Percentiles rank a stretch among this genome's conserved stretches.
Conservation (phyloP, 1,140 invertebrate species). For the Drosophila pectinifera region DNA sequence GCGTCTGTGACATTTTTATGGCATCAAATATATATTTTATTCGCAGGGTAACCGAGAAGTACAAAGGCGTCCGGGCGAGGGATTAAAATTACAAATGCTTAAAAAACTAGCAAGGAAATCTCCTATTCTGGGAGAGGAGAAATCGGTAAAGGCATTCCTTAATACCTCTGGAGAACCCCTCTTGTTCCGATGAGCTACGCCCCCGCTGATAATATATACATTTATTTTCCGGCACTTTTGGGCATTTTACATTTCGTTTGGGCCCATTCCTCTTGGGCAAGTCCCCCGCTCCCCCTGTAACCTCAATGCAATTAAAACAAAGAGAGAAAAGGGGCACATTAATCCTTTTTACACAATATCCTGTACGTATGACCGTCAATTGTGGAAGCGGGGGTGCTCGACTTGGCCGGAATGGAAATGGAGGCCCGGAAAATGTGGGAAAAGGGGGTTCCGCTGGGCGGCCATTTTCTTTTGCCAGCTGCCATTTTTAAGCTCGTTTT, state of each 20-base stretch:
- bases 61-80: conserved; percentile 1
- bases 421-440: neutral
- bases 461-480: conserved; percentile 81
- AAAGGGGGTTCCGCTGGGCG: conserved; percentile 44
- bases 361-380: conserved; percentile 63
- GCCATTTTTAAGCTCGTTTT: conserved; percentile 80
- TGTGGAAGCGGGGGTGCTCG: conserved; percentile 23
- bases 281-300: conserved; percentile 5
- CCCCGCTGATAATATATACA: conserved; percentile 31
- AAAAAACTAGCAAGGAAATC: neutral
- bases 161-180: neutral
- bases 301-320: conserved; percentile 80
- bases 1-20: conserved; percentile 83
- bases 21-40: conserved; percentile 77
- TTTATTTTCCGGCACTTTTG: conserved; percentile 57
- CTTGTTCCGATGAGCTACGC: conserved; percentile 8
- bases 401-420: neutral
- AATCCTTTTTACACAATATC: conserved; percentile 83
- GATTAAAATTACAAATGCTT: neutral
- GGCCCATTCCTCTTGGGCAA: conserved; percentile 44
- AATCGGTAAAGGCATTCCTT: neutral
- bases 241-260: conserved; percentile 64
- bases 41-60: conserved; percentile 27
- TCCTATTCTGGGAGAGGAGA: neutral
- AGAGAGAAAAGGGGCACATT: conserved; percentile 67